Conservation (phyloP, 2,797 vertebrate genomes). For the Falco novaeseelandiae region DNA sequence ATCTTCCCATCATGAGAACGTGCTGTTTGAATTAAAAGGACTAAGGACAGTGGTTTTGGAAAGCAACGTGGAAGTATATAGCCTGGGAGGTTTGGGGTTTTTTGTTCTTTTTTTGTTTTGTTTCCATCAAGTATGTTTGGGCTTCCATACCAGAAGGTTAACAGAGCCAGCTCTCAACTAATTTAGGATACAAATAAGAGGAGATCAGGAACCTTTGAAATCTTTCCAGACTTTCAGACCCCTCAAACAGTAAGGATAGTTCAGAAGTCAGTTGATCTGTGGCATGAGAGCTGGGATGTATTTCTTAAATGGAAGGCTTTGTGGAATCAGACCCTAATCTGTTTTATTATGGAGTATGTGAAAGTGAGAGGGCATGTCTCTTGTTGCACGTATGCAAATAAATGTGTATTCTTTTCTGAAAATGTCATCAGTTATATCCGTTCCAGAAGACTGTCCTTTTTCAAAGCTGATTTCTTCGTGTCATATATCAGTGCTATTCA, state of each 20-base stretch:
- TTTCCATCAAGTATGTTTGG: not conserved
- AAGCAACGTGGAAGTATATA: not conserved
- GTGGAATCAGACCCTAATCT: not conserved
- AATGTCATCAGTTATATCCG: not conserved
- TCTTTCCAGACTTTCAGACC: not conserved
- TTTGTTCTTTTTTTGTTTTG: not conserved
- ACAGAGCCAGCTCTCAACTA: not conserved
- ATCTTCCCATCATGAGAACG: not conserved
- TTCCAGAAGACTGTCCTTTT: not conserved
- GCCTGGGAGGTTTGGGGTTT: not conserved
- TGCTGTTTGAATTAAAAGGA: not conserved
- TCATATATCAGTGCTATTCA: not conserved
- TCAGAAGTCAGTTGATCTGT: not conserved
- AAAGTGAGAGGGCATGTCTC: not conserved
- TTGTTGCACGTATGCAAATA: accelerated
- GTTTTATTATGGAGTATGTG: not conserved
- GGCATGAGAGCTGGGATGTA: not conserved
- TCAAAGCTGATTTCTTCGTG: not conserved
- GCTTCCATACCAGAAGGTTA: not conserved
- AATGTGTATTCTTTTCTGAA: not conserved
- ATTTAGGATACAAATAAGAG: not conserved
- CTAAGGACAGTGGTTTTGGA: not conserved
- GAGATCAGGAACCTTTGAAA: not conserved
- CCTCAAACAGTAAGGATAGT: not conserved
- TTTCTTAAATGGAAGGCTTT: not conserved